These are phyloP conservation scores for Spisula subtruncata DNA, from an alignment of 2,888 invertebrate genomes.

Conservation along the genomic window DNA sequence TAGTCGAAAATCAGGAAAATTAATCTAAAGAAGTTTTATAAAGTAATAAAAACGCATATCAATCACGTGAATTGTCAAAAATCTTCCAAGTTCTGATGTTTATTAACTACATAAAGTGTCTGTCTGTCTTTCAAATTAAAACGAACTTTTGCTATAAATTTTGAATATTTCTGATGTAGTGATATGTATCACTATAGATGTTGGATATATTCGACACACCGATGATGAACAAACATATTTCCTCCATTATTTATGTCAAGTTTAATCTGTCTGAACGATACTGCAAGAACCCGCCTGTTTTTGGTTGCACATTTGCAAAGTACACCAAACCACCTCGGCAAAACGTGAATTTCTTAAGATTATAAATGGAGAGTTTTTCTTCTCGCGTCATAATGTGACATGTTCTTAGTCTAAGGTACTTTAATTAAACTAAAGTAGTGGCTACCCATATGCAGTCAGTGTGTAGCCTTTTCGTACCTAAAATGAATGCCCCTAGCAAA, in stretches of 20 bases:
- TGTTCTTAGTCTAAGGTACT: too few relatives aligned
- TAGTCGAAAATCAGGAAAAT: neutral
- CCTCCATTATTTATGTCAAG: neutral
- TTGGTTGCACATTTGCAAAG: too few relatives aligned
- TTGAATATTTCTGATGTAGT: neutral
- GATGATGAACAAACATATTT: neutral
- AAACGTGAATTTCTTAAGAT: too few relatives aligned
- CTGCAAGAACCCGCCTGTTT: too few relatives aligned
- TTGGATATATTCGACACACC: neutral
- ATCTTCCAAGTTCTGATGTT: neutral
- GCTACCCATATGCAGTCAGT: too few relatives aligned
- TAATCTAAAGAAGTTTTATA: neutral
- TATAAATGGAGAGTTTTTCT: too few relatives aligned
- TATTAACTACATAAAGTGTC: neutral
- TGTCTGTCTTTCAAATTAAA: slow-evolving; percentile 17
- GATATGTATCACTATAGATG: neutral
- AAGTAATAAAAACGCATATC: neutral
- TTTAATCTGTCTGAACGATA: too few relatives aligned
- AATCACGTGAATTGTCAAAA: slow-evolving; percentile 4
- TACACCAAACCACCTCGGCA: too few relatives aligned
- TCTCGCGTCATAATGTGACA: too few relatives aligned
- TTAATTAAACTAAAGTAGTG: too few relatives aligned
- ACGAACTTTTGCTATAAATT: neutral
- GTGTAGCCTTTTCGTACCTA: too few relatives aligned
- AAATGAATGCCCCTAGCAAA: too few relatives aligned